Evolutionary conservation across 1,140 invertebrate genomes (phyloP), one percentile per base, ranked within the genome.

Genomic region (Brachionus plicatilis): DNA sequence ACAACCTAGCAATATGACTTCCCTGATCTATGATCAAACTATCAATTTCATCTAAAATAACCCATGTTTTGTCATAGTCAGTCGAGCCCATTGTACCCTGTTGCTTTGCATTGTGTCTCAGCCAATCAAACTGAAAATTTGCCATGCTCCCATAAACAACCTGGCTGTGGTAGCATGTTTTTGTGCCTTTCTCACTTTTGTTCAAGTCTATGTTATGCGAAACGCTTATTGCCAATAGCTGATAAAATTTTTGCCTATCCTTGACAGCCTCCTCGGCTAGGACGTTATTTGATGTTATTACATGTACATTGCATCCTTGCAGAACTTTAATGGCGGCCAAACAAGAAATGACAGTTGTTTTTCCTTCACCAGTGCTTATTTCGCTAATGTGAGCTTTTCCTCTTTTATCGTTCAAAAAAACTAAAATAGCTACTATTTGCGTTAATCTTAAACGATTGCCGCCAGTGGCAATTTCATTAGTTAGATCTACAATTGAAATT

Each of bases 351-450:
- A 82, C 37, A 9, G 37, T 65, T 66, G 78, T 65, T 33, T 82
- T 82, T 6, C 78, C 78, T 66, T 82, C 78, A 9, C 78, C 78
- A 20, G 78, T 82, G 29, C 60, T 82, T 17, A 82, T 66, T 82
- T 82, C 33, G 33, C 33, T 37, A 6, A 37, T 37, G 33, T 37
- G 33, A 37, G 3, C 33, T 37, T 37, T 37, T 7, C 33, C 6
- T 37, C 33, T 37, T 37, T 37, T 37, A 7, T 37, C 33, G 33
- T 37, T 37, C 33, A 37, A 6, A 37, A 37, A 37, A 37, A 37
- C 33, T 37, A 37, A 37, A 37, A 37, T 37, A 37, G 33, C 33
- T 7, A 37, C 33, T 37, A 37, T 37, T 37, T 37, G 33, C 0
- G 33, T 37, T 37, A 37, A 37, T 37, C 33, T 37, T 37, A 37